Conservation (phyloP, 2,888 invertebrate species). For the Sipha maydis region DNA sequence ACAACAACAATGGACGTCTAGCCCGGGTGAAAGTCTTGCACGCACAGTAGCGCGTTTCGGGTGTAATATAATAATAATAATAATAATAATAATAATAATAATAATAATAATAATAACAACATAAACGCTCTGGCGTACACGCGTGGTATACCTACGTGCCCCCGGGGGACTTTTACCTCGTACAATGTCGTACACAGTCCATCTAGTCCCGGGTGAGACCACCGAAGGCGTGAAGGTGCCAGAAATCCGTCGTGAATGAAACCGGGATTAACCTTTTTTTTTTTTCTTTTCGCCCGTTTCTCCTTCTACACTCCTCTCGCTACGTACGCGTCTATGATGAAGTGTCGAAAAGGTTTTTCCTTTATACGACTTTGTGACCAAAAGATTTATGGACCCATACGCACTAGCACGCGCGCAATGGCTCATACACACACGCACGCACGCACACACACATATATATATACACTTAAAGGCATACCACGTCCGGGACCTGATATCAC, state of each 20-base stretch:
- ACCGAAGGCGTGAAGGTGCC: constrained; percentile 39
- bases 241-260: constrained; percentile 27
- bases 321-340: background rate
- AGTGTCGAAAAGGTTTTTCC: constrained; percentile 51
- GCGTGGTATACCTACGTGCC: background rate
- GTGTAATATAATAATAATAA: constrained; percentile 19
- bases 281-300: background rate
- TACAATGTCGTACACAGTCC: background rate
- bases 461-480: too few species aligned
- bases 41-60: constrained; percentile 45
- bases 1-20: constrained; percentile 6
- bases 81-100: constrained; percentile 21
- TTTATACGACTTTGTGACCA: constrained; percentile 22
- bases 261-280: constrained; percentile 57
- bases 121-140: background rate
- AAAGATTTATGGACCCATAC: constrained; percentile 24
- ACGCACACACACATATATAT: too few species aligned
- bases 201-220: constrained; percentile 27
- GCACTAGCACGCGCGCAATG: background rate
- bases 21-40: constrained; percentile 44
- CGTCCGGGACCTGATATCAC: background rate
- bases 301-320: background rate
- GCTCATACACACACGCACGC: background rate
- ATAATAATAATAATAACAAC: background rate
- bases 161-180: constrained; percentile 38